Evolutionary conservation across 2,797 vertebrate species (phyloP).

Genomic region (Champsocephalus esox): DNA sequence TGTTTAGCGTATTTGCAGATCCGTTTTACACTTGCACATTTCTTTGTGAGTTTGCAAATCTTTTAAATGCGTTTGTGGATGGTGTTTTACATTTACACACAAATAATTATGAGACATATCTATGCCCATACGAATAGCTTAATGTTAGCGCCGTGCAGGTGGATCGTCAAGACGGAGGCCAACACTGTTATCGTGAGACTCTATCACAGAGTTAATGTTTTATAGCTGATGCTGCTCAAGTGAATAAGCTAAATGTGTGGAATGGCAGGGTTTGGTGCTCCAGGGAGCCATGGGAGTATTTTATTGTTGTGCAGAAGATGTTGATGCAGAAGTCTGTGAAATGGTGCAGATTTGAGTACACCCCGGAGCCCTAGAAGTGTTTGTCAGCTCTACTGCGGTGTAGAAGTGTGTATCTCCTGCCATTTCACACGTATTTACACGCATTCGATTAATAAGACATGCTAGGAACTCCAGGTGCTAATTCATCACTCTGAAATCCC

Average conservation of each 20-base stretch:
- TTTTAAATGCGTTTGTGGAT: no score
- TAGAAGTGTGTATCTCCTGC: not conserved
- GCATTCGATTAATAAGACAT: not conserved
- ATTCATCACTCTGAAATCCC: not conserved
- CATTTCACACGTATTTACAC: not conserved
- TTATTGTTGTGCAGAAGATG: constrained; percentile 21
- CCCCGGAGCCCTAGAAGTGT: not conserved
- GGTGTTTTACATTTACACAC: no score
- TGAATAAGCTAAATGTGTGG: constrained; percentile 13
- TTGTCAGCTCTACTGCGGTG: not conserved
- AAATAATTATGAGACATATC: no score
- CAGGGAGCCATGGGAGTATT: not conserved
- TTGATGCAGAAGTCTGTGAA: constrained; percentile 16
- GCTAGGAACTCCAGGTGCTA: not conserved
- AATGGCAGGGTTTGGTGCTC: constrained; percentile 26
- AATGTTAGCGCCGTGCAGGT: constrained; percentile 5
- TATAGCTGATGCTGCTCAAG: not conserved
- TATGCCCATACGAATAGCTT: not conserved
- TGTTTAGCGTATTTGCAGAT: no score
- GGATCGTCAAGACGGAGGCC: not conserved
- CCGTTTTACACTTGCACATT: no score
- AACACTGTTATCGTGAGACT: not conserved
- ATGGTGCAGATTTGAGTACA: not conserved
- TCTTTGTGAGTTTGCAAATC: no score
- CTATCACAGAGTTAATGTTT: constrained; percentile 25